Evolutionary conservation across 2,113 vertebrate species (phyloP).

Genomic region (Noctilio leporinus): DNA sequence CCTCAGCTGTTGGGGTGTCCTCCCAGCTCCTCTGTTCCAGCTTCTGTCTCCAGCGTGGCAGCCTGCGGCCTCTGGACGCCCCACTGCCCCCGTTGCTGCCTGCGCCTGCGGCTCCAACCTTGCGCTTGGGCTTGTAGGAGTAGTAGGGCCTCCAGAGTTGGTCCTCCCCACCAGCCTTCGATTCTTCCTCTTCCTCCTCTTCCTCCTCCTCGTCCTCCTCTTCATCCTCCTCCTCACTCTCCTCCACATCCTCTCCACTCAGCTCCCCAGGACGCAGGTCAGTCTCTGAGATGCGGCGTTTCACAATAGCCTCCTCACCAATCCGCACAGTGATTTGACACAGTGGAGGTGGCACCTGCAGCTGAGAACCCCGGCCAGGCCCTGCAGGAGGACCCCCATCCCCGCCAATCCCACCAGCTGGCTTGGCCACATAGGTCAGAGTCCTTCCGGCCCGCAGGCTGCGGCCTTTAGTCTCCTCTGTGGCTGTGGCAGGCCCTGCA

Average conservation of each 20-base stretch:
- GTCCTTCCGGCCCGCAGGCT: conserved; percentile 79
- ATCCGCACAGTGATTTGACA: conserved; percentile 95
- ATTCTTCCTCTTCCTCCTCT: conserved; percentile 82
- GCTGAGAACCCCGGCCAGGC: conserved; percentile 73
- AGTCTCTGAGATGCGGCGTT: conserved; percentile 91
- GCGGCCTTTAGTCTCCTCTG: conserved; percentile 70
- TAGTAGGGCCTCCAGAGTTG: conserved; percentile 93
- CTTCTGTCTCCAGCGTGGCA: conserved; percentile 73
- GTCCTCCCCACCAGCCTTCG: conserved; percentile 85
- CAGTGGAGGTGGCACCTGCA: conserved; percentile 80
- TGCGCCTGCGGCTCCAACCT: conserved; percentile 42
- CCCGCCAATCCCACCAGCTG: conserved; percentile 75
- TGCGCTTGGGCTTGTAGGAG: conserved; percentile 91
- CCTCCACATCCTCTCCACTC: conserved; percentile 71
- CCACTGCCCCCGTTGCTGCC: neutral
- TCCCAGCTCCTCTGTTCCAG: conserved; percentile 79
- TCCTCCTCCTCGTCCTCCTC: conserved; percentile 69
- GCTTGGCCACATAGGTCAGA: conserved; percentile 82
- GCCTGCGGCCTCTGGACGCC: conserved; percentile 47
- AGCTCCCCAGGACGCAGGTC: conserved; percentile 85
- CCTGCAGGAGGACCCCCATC: conserved; percentile 77
- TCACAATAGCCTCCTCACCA: conserved; percentile 92
- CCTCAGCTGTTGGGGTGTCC: conserved; percentile 15
- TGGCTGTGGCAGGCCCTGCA: conserved; percentile 44
- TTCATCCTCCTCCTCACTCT: conserved; percentile 78